phyloP scores from a whole-genome alignment of 2,113 vertebrate species.

The Struthidea cinerea region DNA sequence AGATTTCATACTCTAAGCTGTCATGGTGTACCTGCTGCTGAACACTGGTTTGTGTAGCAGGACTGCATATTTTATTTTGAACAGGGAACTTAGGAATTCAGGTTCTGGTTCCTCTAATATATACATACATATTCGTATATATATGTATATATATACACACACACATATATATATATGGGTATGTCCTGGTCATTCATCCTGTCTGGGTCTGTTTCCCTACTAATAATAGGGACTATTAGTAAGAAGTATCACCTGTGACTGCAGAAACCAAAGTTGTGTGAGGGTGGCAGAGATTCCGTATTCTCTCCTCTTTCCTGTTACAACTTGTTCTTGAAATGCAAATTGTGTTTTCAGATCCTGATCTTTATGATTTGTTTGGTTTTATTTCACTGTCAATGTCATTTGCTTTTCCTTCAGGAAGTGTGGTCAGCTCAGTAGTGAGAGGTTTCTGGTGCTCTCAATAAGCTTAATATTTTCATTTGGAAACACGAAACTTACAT shows the following conservation, averaged over 20 bases:
- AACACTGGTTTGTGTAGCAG: not conserved
- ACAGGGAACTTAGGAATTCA: not conserved
- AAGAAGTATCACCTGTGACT: not conserved
- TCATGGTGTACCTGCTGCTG: not conserved
- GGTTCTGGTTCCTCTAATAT: not conserved
- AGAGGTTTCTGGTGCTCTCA: not conserved
- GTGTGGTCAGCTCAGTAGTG: fast-evolving
- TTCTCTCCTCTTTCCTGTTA: not conserved
- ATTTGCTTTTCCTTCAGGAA: not conserved
- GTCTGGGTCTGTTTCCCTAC: not conserved
- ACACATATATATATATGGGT: not conserved
- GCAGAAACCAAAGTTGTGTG: not conserved
- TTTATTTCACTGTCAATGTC: not conserved
- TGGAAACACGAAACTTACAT: not conserved
- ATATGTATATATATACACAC: no score
- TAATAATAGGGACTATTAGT: not conserved
- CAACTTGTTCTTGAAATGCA: not conserved
- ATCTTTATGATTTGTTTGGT: not conserved
- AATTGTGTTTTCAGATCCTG: not conserved
- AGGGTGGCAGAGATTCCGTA: not conserved
- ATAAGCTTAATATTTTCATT: not conserved
- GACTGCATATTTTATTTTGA: not conserved
- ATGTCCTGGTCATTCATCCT: not conserved
- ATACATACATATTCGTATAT: not conserved
- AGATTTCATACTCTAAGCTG: not conserved